These are phyloP conservation scores for Caenorhabditis sp. DNA, from an alignment of 2,888 invertebrate genomes.

Conservation along the genomic window DNA sequence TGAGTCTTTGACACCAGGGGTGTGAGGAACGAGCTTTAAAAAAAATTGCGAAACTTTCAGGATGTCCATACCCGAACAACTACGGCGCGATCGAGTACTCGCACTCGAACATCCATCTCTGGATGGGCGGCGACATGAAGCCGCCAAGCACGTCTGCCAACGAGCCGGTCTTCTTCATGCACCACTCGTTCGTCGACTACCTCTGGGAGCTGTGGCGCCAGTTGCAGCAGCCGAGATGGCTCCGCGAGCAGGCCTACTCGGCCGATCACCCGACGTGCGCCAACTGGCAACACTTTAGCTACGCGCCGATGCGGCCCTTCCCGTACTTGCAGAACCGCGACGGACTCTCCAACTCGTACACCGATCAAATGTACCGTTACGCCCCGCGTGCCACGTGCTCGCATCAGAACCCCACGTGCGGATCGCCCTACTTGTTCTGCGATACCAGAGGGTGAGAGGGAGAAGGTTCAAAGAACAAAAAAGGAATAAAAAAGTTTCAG, in stretches of 20 bases:
- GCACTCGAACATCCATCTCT: slow-evolving; percentile 77
- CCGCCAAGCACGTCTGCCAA: slow-evolving; percentile 68
- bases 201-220: slow-evolving; percentile 80
- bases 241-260: slow-evolving; percentile 74
- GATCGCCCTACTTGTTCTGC: slow-evolving; percentile 77
- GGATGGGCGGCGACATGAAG: slow-evolving; percentile 71
- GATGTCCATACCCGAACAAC: slow-evolving; percentile 78
- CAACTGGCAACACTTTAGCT: slow-evolving; percentile 77
- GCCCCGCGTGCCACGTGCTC: slow-evolving; percentile 77
- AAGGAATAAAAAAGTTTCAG: no score
- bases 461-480: no score
- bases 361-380: slow-evolving; percentile 78
- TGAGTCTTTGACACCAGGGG: slow-evolving; percentile 7
- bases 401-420: slow-evolving; percentile 72
- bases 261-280: slow-evolving; percentile 75
- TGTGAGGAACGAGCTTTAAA: slow-evolving; percentile 13
- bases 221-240: slow-evolving; percentile 74
- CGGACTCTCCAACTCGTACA: slow-evolving; percentile 77
- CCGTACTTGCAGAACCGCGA: slow-evolving; percentile 75
- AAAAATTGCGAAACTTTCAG: slow-evolving; percentile 49
- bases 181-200: slow-evolving; percentile 80
- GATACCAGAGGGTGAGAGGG: slow-evolving; percentile 76
- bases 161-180: slow-evolving; percentile 79
- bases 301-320: slow-evolving; percentile 77
- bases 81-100: slow-evolving; percentile 77